A percentile compares a stretch with the other conserved stretches of the same genome.
Evolutionary conservation across 2,113 vertebrate genomes (phyloP).

Genomic region (Edolisoma coerulescens): DNA sequence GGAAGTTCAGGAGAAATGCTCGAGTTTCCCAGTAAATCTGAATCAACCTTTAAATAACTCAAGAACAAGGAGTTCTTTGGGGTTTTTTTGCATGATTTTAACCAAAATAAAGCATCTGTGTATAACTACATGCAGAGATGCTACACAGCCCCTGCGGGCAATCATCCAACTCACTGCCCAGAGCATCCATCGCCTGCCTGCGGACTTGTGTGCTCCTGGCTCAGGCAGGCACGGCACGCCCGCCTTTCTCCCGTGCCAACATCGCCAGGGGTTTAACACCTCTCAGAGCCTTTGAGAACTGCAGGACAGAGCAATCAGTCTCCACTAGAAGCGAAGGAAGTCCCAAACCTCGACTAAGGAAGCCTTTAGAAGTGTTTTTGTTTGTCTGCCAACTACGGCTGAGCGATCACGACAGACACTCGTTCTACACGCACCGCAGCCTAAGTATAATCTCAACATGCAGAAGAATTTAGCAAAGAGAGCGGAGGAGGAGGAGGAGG

Average conservation of each 20-base stretch:
- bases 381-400: too few relatives aligned
- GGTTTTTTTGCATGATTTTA: neutral
- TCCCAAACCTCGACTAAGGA: rapidly evolving
- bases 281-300: neutral
- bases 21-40: neutral
- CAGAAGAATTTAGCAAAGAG: neutral
- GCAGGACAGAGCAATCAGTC: neutral
- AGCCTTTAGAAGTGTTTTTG: rapidly evolving
- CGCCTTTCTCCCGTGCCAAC: too few relatives aligned
- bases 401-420: rapidly evolving
- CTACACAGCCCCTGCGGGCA: neutral
- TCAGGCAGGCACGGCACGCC: rapidly evolving
- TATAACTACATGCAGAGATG: rapidly evolving
- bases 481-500: neutral
- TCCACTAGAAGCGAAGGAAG: rapidly evolving
- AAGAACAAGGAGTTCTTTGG: neutral
- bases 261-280: neutral
- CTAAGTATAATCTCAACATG: rapidly evolving
- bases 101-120: neutral
- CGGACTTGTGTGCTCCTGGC: rapidly evolving
- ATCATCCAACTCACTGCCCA: rapidly evolving
- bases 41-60: neutral
- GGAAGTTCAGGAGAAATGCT: neutral
- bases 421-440: rapidly evolving
- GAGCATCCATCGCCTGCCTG: neutral